Percentiles rank a stretch among this genome's conserved stretches.
Evolutionary conservation across 2,113 vertebrate species (phyloP).

Genomic region (Gnathonemus longibarbis): DNA sequence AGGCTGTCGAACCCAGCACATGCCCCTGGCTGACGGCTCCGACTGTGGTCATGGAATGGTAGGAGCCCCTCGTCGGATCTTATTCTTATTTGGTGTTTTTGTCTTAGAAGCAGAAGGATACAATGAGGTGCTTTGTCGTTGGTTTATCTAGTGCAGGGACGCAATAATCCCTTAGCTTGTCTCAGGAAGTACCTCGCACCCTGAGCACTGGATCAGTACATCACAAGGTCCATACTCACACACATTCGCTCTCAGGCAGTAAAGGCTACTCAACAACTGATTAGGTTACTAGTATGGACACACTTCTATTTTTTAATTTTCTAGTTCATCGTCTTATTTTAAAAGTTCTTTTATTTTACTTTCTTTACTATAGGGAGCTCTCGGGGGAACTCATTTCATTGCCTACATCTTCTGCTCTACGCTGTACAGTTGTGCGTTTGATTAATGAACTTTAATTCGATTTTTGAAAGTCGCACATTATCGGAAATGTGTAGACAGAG

Average conservation of each 20-base stretch:
- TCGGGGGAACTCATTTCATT: not conserved
- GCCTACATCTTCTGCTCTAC: not conserved
- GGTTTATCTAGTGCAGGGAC: not conserved
- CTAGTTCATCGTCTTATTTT: not conserved
- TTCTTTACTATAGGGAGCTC: not conserved
- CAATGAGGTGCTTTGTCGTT: not conserved
- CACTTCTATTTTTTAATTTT: not conserved
- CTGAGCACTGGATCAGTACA: not conserved
- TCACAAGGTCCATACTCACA: not conserved
- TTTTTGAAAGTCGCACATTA: not conserved
- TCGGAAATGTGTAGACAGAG: not conserved
- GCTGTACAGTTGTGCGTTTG: not conserved
- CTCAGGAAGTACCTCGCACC: not conserved
- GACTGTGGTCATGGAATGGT: constrained; percentile 89
- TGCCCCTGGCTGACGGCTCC: constrained; percentile 90
- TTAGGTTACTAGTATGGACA: not conserved
- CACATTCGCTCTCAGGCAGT: not conserved
- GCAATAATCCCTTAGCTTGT: not conserved
- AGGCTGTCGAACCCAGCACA: constrained; percentile 94
- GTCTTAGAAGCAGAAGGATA: not conserved
- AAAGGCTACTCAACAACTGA: not conserved
- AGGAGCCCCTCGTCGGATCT: constrained; percentile 27
- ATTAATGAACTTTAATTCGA: not conserved
- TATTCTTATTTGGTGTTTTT: not conserved
- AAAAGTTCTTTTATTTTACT: not conserved